Base-by-base conservation (phyloP, 2,113 vertebrate species). In the Rallus limicola region DNA sequence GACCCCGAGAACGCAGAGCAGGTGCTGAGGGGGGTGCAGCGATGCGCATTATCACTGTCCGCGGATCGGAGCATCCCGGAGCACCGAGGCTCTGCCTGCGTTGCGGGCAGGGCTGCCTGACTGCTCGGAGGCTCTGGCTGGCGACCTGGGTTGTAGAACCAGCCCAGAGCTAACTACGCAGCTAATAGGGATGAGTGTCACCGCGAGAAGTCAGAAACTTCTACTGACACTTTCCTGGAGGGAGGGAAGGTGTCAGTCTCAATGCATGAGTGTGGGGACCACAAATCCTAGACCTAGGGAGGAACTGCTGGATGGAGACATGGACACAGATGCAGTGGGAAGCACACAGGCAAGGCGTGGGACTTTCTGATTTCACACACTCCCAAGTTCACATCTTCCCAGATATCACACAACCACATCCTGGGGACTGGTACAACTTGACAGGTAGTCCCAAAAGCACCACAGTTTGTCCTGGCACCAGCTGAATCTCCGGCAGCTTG, bases 271-370 rank as follows among this genome's bases (percentile, higher is more conserved):
- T 13, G 5, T 36, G 8, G 40, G 38, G 26, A 58, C 9, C 68
- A 1, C 26, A 33, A 4, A 2, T 8, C 46, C 10, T 58, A 8
- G 33, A 60, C 64, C 5, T 36, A 36, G 21, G 2, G 63, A 53
- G 59, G 19, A 20, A 16, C 11, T 31, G n/a, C 69, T 10, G 59
- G 65, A 1, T 20, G 76, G 69, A 46, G 36, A 38, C 4, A 19
- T 1, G 50, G 58, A 8, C 29, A 7, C 13, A 3, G 55, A 4
- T 1, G 62, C 4, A 24, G 24, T 1, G 52, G 24, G 28, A 18
- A 71, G 50, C 31, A 1, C 26, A 3, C n/a, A 7, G 59, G 52
- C 9, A 2, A 7, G 0, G 10, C 5, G 0, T 2, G 11, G 56
- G 33, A 58, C 26, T 12, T 14, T 33, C 50, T 10, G 38, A 6